Evolutionary conservation across 37 sponge, comb jelly and placozoan genomes (phyloP).

Genomic region (Axinella damicornis): DNA sequence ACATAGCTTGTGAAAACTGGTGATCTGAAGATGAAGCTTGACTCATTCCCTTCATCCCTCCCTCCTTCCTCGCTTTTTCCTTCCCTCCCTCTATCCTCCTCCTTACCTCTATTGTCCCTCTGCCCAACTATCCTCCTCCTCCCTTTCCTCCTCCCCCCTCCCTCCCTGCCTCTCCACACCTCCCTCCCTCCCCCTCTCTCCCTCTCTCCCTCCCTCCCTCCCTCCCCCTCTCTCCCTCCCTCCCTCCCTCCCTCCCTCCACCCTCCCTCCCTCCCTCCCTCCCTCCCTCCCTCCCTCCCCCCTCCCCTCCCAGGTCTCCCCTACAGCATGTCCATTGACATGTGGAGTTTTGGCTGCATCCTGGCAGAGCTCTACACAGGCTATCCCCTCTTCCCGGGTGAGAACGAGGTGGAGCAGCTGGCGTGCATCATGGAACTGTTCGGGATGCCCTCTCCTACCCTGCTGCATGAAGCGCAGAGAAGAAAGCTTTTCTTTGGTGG

Average conservation of each 20-base stretch:
- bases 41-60: too few relatives aligned
- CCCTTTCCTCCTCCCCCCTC: too few relatives aligned
- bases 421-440: slow-evolving; percentile 91
- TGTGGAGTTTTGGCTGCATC: slow-evolving; percentile 93
- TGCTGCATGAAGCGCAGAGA: slow-evolving; percentile 86
- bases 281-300: too few relatives aligned
- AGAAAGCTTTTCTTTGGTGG: slow-evolving; percentile 86
- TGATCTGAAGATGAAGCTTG: too few relatives aligned
- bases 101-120: too few relatives aligned
- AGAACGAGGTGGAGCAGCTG: slow-evolving; percentile 92
- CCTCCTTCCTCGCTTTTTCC: too few relatives aligned
- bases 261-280: too few relatives aligned
- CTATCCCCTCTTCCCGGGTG: slow-evolving; percentile 94
- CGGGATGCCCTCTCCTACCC: slow-evolving; percentile 61
- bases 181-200: too few relatives aligned
- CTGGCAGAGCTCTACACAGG: slow-evolving; percentile 92
- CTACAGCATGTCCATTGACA: slow-evolving; percentile 92
- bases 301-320: slow-evolving; percentile 59
- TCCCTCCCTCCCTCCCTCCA: neutral
- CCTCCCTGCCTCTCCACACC: too few relatives aligned
- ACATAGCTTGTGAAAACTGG: too few relatives aligned
- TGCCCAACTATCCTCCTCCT: too few relatives aligned
- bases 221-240: neutral
- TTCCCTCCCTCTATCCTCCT: too few relatives aligned
- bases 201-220: neutral